Conservation (phyloP, 2,797 vertebrate species). For the Sebastes ruberrimus region DNA sequence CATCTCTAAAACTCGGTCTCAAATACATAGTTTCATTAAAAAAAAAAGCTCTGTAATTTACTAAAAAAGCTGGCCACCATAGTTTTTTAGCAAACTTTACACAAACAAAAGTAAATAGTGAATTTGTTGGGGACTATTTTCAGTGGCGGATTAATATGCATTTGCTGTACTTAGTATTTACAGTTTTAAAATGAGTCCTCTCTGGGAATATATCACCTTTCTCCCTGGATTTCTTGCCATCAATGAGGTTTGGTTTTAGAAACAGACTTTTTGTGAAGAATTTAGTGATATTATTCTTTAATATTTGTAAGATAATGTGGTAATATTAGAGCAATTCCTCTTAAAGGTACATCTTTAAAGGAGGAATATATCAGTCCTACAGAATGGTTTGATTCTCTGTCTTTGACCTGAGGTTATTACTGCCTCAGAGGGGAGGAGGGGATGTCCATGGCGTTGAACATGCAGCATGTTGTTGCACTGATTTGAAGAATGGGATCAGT, state of each 20-base stretch:
- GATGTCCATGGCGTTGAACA: too few relatives aligned
- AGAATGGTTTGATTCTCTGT: too few relatives aligned
- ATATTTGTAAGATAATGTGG: neutral
- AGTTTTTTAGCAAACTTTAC: neutral
- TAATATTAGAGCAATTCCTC: neutral
- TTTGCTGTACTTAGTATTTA: too few relatives aligned
- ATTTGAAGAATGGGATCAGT: too few relatives aligned
- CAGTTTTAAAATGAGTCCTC: too few relatives aligned
- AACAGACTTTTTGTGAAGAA: neutral
- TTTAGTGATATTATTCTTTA: too few relatives aligned
- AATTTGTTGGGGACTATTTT: neutral
- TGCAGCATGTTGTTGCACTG: too few relatives aligned
- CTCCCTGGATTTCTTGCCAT: neutral
- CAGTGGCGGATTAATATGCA: too few relatives aligned
- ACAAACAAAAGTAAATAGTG: neutral
- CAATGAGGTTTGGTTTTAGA: neutral
- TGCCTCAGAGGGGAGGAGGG: too few relatives aligned
- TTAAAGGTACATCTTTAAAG: neutral
- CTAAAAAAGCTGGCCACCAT: neutral
- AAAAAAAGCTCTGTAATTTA: too few relatives aligned
- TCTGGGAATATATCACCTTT: neutral
- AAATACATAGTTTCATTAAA: neutral
- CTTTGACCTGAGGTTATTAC: too few relatives aligned
- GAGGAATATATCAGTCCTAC: too few relatives aligned
- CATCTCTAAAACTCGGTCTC: neutral